These are phyloP conservation scores for Peribatodes rhomboidaria DNA, from an alignment of 2,888 invertebrate genomes.

Conservation along the genomic window DNA sequence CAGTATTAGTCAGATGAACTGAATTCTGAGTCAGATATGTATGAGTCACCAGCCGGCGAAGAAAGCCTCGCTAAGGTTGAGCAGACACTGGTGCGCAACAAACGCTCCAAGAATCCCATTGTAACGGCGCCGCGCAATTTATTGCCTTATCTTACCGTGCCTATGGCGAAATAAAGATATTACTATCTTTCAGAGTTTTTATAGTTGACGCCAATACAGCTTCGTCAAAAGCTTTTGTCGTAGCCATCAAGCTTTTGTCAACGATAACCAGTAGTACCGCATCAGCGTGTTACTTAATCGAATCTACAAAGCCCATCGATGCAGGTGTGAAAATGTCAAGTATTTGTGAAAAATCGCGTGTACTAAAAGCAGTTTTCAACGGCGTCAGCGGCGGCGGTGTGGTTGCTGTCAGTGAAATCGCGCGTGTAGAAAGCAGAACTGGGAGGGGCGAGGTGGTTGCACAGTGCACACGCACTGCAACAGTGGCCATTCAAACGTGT, in stretches of 20 bases:
- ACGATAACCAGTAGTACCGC: slow-evolving; percentile 40
- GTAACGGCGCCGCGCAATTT: slow-evolving; percentile 73
- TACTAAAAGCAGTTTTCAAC: slow-evolving; percentile 57
- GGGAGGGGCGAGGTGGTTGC: slow-evolving; percentile 65
- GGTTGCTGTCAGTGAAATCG: slow-evolving; percentile 80
- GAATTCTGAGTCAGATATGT: slow-evolving; percentile 74
- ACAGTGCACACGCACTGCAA: slow-evolving; percentile 64
- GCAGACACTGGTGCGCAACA: slow-evolving; percentile 66
- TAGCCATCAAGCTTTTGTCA: slow-evolving; percentile 26
- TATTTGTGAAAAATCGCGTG: slow-evolving; percentile 76
- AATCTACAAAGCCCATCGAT: slow-evolving; percentile 29
- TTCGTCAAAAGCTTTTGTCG: slow-evolving; percentile 23
- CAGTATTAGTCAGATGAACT: slow-evolving; percentile 60
- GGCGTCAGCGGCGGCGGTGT: slow-evolving; percentile 37
- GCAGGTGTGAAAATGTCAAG: slow-evolving; percentile 64
- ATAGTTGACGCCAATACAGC: slow-evolving; percentile 31
- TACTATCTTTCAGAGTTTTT: slow-evolving; percentile 38
- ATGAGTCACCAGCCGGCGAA: slow-evolving; percentile 74
- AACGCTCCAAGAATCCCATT: slow-evolving; percentile 78
- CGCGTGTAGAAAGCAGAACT: slow-evolving; percentile 86
- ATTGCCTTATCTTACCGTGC: slow-evolving; percentile 71
- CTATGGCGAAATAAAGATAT: slow-evolving; percentile 54
- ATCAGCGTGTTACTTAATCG: slow-evolving; percentile 3
- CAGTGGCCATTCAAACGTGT: slow-evolving; percentile 56
- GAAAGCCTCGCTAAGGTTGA: slow-evolving; percentile 63